A percentile compares a stretch with the other conserved stretches of the same genome.
Conservation (phyloP, 2,888 invertebrate species). For the Lithophane socia region DNA sequence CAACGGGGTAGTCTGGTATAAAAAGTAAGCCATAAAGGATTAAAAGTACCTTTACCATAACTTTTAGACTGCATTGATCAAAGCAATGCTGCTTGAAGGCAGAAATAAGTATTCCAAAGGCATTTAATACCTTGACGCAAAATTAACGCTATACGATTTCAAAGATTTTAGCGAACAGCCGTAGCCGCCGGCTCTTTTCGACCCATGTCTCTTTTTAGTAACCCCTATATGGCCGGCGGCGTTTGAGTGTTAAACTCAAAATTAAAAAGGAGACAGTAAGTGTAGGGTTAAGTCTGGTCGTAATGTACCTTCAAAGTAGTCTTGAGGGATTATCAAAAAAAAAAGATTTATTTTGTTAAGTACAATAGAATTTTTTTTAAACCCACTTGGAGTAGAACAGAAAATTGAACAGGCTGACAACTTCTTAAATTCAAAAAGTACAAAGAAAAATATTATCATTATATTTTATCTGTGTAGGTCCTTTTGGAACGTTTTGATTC, state of each 20-base stretch:
- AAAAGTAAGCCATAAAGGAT: not conserved
- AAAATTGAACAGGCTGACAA: not conserved
- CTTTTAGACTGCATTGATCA: not conserved
- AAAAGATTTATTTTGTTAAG: constrained; percentile 9
- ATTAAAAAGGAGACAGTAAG: constrained; percentile 54
- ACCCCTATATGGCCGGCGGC: constrained; percentile 61
- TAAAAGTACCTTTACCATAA: not conserved
- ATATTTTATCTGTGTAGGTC: not conserved
- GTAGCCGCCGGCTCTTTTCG: constrained; percentile 44
- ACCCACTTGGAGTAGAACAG: not conserved
- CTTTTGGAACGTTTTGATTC: not conserved
- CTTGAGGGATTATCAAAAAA: constrained; percentile 15
- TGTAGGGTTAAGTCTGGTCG: constrained; percentile 49
- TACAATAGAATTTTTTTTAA: no score
- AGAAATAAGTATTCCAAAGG: constrained; percentile 11
- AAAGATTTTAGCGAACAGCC: constrained; percentile 54
- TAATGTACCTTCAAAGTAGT: constrained; percentile 40
- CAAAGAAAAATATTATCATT: not conserved
- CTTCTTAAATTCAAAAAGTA: not conserved
- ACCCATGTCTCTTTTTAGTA: constrained; percentile 42
- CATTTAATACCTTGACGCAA: constrained; percentile 53
- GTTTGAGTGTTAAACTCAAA: constrained; percentile 55
- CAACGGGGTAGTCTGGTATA: no score
- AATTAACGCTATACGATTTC: constrained; percentile 56
- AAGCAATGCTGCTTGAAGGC: no score